phyloP scores from a whole-genome alignment of 2,113 vertebrate genomes.

The Pantherophis guttatus region DNA sequence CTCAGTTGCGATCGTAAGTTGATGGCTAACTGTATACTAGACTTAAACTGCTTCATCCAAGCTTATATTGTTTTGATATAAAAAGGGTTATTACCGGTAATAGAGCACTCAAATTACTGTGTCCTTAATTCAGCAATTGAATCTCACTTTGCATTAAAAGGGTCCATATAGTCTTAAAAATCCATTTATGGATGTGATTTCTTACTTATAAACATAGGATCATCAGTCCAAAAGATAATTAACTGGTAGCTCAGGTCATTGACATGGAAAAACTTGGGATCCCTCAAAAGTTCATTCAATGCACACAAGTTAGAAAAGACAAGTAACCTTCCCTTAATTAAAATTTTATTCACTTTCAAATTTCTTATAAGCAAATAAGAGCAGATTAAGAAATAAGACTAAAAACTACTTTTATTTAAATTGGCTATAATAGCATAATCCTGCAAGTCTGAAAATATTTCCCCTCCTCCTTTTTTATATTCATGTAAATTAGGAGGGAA shows the following conservation, averaged over 20 bases:
- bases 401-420: neutral
- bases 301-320: neutral
- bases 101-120: neutral
- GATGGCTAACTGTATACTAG: neutral
- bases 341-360: neutral
- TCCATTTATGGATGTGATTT: neutral
- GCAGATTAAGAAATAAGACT: neutral
- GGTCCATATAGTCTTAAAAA: neutral
- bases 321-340: neutral
- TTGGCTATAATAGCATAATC: neutral
- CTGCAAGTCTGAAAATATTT: neutral
- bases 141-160: neutral
- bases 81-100: neutral
- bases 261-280: neutral
- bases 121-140: neutral
- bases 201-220: neutral
- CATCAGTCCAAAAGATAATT: neutral
- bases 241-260: neutral
- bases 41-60: neutral
- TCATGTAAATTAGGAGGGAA: neutral
- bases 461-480: neutral
- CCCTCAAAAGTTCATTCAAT: neutral
- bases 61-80: neutral
- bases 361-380: neutral
- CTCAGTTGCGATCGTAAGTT: too few species aligned